Conservation (phyloP, 2,113 vertebrate species). For the Tautogolabrus adspersus region DNA sequence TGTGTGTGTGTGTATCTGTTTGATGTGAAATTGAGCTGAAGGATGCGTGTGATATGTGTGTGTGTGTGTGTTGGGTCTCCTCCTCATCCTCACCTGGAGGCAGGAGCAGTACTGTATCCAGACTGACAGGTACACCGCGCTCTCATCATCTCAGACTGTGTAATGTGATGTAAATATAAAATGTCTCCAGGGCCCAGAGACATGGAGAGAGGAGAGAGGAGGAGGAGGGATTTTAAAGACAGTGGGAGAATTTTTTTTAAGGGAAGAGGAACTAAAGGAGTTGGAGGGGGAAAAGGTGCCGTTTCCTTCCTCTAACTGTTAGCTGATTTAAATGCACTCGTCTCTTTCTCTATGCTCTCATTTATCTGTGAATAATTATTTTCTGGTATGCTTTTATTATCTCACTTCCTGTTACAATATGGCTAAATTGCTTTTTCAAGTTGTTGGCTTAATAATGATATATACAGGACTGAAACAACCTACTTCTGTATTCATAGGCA, state of each 20-base stretch:
- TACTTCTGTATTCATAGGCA: conserved; percentile 17
- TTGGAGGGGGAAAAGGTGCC: neutral
- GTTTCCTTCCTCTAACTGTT: neutral
- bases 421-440: neutral
- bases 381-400: neutral
- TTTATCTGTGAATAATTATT: neutral
- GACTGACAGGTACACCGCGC: conserved; percentile 56
- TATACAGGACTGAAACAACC: neutral
- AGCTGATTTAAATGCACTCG: conserved; percentile 2
- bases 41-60: conserved; percentile 2
- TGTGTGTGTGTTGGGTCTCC: conserved; percentile 4
- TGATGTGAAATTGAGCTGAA: conserved; percentile 20
- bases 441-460: neutral
- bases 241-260: neutral
- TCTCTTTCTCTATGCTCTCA: neutral
- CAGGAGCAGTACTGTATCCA: conserved; percentile 19
- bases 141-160: conserved; percentile 60
- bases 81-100: conserved; percentile 48
- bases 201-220: neutral
- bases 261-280: neutral
- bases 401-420: neutral
- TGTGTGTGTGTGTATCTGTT: conserved; percentile 3
- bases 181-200: conserved; percentile 24
- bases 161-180: conserved; percentile 64
- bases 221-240: neutral